Percentiles rank a stretch among this genome's conserved stretches.
Conservation (phyloP, 2,113 vertebrate genomes). For the Cyanocitta stelleri region DNA sequence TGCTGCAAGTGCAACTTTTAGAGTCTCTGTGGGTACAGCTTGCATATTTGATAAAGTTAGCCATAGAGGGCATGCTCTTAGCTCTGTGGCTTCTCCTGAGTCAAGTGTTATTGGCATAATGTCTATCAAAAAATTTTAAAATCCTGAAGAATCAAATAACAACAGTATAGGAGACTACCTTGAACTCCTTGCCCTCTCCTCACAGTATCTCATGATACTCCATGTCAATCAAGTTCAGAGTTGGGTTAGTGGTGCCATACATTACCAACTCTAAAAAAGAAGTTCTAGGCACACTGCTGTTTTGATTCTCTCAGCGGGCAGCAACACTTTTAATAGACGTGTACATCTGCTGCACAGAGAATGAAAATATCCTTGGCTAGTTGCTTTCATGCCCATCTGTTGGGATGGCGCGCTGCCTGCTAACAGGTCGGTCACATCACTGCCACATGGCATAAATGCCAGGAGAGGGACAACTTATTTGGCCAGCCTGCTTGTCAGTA, state of each 20-base stretch:
- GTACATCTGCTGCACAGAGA: slow-evolving; percentile 26
- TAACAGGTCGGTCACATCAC: slow-evolving; percentile 19
- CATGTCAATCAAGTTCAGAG: neutral
- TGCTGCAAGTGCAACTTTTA: neutral
- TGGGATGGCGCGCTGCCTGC: slow-evolving; percentile 44
- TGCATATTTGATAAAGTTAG: neutral
- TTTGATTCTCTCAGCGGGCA: slow-evolving; percentile 39
- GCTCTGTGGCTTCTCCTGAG: neutral
- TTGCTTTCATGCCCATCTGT: slow-evolving; percentile 47
- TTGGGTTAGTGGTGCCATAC: neutral
- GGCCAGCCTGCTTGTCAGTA: neutral
- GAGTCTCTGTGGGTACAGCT: neutral
- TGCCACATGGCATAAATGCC: slow-evolving; percentile 21
- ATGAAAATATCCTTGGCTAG: neutral
- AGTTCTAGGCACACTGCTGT: slow-evolving; percentile 36
- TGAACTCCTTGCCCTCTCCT: neutral
- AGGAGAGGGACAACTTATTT: neutral
- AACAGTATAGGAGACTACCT: neutral
- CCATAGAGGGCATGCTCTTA: neutral
- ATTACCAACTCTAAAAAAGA: neutral
- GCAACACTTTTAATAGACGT: slow-evolving; percentile 21
- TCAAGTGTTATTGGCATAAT: neutral
- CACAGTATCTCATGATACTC: neutral
- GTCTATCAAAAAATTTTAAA: neutral
- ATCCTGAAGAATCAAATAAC: neutral